phyloP scores from a whole-genome alignment of 2,888 invertebrate genomes.

The Nomada goodeniana region DNA sequence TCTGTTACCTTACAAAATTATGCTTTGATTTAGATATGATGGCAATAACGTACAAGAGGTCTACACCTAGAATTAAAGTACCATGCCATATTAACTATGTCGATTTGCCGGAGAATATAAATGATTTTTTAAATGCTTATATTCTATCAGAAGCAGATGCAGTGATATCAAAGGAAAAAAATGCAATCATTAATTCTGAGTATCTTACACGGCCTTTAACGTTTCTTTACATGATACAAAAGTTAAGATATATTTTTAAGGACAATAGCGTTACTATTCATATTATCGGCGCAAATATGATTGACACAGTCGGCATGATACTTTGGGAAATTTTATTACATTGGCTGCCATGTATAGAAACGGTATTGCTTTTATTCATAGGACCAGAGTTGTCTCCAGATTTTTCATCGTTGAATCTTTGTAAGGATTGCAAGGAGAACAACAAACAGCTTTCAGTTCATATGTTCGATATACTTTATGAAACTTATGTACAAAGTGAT shows the following conservation, averaged over 20 bases:
- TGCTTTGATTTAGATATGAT: conserved; percentile 74
- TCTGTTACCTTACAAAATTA: conserved; percentile 67
- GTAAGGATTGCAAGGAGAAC: conserved; percentile 66
- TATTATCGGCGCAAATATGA: conserved; percentile 78
- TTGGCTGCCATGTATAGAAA: conserved; percentile 73
- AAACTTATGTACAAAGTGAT: conserved; percentile 64
- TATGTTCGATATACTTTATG: conserved; percentile 65
- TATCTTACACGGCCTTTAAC: conserved; percentile 78
- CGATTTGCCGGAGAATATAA: conserved; percentile 71
- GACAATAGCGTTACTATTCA: conserved; percentile 73
- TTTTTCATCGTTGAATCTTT: conserved; percentile 58
- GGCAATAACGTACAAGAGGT: conserved; percentile 49
- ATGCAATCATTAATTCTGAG: conserved; percentile 69
- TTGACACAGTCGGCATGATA: conserved; percentile 74
- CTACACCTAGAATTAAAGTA: conserved; percentile 67
- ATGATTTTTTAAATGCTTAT: conserved; percentile 69
- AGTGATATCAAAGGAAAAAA: conserved; percentile 60
- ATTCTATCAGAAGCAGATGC: conserved; percentile 53
- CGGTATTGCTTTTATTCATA: conserved; percentile 74
- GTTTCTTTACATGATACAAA: conserved; percentile 73
- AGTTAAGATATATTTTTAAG: conserved; percentile 54
- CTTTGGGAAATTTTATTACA: conserved; percentile 81
- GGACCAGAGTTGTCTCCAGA: conserved; percentile 78
- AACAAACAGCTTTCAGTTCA: conserved; percentile 65
- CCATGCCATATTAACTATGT: conserved; percentile 62